These are phyloP conservation scores for Dusona sp. DNA, from an alignment of 2,888 invertebrate genomes.

Conservation along the genomic window DNA sequence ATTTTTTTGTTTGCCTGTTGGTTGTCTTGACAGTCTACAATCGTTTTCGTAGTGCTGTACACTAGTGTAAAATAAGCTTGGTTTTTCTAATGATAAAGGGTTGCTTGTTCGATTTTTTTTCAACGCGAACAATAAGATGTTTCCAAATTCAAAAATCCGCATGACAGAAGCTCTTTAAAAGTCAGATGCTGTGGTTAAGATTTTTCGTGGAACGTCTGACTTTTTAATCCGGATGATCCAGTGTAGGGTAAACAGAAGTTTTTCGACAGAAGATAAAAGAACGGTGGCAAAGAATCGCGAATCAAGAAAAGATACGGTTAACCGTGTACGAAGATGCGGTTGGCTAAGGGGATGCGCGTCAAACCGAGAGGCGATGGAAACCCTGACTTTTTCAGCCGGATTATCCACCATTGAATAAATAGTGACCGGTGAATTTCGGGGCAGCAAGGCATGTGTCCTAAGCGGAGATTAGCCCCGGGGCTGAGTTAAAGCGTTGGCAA, in stretches of 20 bases:
- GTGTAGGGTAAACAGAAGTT: conserved; percentile 65
- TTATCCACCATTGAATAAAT: conserved; percentile 75
- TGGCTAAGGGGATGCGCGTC: conserved; percentile 40
- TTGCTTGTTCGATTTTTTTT: not conserved
- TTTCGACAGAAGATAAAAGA: conserved; percentile 32
- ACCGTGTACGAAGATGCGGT: conserved; percentile 3
- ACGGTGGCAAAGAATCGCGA: conserved; percentile 48
- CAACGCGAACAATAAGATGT: not conserved
- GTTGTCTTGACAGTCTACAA: not conserved
- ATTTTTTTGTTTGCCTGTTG: conserved; percentile 14
- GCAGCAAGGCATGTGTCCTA: conserved; percentile 62
- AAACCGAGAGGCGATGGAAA: conserved; percentile 55
- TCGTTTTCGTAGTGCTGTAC: not conserved
- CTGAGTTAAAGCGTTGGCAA: conserved; percentile 20
- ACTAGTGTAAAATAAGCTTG: not conserved
- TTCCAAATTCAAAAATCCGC: conserved; percentile 33
- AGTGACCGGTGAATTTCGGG: conserved; percentile 54
- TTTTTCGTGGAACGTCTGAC: conserved; percentile 55
- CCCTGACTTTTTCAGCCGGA: conserved; percentile 78
- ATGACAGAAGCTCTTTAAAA: conserved; percentile 43
- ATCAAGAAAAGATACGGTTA: conserved; percentile 39
- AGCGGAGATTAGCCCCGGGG: conserved; percentile 62
- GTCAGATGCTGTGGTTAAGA: conserved; percentile 32
- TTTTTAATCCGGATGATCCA: conserved; percentile 68
- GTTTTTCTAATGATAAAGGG: not conserved